These are phyloP conservation scores for Pteromalus puparum DNA, from an alignment of 1,140 invertebrate species.

Conservation along the genomic window DNA sequence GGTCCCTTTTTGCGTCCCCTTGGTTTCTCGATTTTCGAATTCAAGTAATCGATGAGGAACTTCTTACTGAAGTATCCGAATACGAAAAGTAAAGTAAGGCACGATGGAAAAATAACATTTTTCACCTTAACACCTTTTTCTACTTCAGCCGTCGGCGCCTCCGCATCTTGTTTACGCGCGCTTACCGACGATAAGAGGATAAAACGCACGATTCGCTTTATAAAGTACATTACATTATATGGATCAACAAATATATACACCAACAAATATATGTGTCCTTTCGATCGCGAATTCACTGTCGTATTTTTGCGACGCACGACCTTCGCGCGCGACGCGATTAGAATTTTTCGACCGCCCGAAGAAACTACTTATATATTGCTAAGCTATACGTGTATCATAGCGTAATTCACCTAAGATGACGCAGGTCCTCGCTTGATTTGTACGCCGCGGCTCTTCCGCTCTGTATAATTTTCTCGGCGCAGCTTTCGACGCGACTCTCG, in stretches of 20 bases:
- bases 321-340: conserved; percentile 16
- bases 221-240: background rate
- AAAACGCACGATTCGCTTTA: background rate
- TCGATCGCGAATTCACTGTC: background rate
- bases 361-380: background rate
- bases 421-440: background rate
- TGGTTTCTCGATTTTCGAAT: no score
- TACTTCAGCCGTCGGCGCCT: background rate
- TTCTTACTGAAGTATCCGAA: no score
- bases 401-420: conserved; percentile 8
- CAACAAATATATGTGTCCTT: background rate
- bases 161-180: background rate
- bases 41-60: no score
- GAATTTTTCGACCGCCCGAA: conserved; percentile 26
- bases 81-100: background rate
- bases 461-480: conserved; percentile 21
- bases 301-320: background rate
- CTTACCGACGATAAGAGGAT: background rate
- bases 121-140: background rate
- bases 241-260: background rate
- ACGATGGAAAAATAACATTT: background rate
- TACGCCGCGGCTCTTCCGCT: conserved; percentile 34
- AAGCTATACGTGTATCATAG: background rate
- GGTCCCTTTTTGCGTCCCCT: no score
- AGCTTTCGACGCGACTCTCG: background rate